Conservation (phyloP, 2,797 vertebrate genomes). For the Alca torda region DNA sequence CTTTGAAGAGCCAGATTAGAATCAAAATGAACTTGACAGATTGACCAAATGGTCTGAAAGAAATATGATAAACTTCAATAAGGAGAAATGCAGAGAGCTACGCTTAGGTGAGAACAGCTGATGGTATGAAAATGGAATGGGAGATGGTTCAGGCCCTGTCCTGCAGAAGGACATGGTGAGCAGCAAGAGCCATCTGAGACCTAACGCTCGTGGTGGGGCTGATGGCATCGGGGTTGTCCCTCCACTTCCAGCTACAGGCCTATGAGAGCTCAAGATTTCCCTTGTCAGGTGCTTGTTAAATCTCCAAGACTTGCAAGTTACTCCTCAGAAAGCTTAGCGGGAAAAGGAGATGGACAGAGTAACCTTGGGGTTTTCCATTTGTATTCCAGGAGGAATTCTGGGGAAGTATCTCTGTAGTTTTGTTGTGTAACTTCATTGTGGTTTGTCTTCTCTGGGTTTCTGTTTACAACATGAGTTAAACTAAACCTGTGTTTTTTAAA, state of each 20-base stretch:
- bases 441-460: neutral
- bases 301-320: neutral
- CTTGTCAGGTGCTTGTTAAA: neutral
- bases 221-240: neutral
- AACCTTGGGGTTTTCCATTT: neutral
- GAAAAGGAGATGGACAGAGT: neutral
- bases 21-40: neutral
- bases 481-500: neutral
- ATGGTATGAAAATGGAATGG: neutral
- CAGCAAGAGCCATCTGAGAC: neutral
- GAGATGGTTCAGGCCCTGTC: neutral
- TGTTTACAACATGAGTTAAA: neutral
- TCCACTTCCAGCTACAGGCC: neutral
- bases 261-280: neutral
- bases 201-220: neutral
- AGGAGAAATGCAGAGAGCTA: neutral
- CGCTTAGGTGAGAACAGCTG: neutral
- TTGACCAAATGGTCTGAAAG: neutral
- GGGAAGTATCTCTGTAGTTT: neutral
- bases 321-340: neutral
- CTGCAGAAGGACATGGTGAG: neutral
- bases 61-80: neutral
- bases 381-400: neutral
- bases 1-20: conserved; percentile 18
- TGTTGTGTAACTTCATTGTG: neutral